A percentile compares a stretch with the other conserved stretches of the same genome.
phyloP scores from a whole-genome alignment of 2,888 invertebrate genomes.

The Acleris cristana region DNA sequence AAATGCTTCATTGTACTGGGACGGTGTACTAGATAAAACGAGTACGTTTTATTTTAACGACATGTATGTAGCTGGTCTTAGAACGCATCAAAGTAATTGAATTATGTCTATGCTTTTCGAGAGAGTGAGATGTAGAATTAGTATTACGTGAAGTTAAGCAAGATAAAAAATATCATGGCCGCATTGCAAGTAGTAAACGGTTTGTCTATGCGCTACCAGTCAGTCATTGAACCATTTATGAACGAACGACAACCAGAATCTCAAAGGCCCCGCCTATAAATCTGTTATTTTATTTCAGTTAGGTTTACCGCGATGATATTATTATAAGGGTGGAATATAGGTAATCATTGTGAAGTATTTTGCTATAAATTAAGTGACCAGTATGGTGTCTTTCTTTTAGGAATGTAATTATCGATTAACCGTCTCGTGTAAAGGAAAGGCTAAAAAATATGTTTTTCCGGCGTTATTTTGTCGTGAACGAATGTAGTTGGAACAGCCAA shows the following conservation, averaged over 20 bases:
- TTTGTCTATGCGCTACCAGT: constrained; percentile 45
- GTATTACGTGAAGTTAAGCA: neutral
- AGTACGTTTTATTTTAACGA: too few species aligned
- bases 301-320: constrained; percentile 74
- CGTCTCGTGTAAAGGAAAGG: constrained; percentile 62
- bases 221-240: constrained; percentile 74
- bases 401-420: constrained; percentile 74
- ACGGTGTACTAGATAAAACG: too few species aligned
- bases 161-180: constrained; percentile 28
- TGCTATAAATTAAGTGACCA: constrained; percentile 24
- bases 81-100: constrained; percentile 18
- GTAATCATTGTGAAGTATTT: constrained; percentile 54
- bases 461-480: constrained; percentile 53
- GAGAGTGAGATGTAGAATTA: constrained; percentile 7
- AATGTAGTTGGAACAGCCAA: constrained; percentile 50
- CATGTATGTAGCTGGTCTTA: too few species aligned
- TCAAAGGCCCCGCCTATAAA: constrained; percentile 78
- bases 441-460: constrained; percentile 61
- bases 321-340: constrained; percentile 68
- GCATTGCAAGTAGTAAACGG: constrained; percentile 32
- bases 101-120: constrained; percentile 16
- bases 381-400: constrained; percentile 40
- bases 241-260: constrained; percentile 74
- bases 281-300: constrained; percentile 72
- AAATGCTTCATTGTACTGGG: too few species aligned